Evolutionary conservation across 1,140 invertebrate genomes (phyloP), one percentile per base, ranked within the genome.

Genomic region (Drosophila parvula): DNA sequence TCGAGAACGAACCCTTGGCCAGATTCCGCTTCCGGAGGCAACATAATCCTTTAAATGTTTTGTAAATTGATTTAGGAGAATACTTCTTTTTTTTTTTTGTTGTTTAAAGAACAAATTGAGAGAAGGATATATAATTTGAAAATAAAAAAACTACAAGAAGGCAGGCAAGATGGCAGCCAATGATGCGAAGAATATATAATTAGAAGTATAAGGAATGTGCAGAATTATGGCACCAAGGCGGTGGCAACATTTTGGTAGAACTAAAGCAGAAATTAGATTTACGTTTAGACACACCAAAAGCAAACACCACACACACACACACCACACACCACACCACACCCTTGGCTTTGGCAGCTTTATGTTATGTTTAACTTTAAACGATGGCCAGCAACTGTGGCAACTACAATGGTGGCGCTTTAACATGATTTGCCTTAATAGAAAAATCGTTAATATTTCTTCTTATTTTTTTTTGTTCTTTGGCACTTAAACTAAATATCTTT

Each of bases 341-440:
- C 59, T 41, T 63, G 45, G 45, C 67, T 74, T 80, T 81, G 79
- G 78, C 81, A 84, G 81, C 81, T 85, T 84, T 81, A 85, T 74
- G 57, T 81, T 85, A 84, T 69, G 55, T 85, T 83, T 85, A 78
- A 77, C 56, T 75, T 71, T 28, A 61, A 43, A 22, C 28, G 53
- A 22, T 8, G 14, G 32, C 22, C 22, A 22, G 22, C 30, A 11
- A 30, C 16, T 14, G 47, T 14, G 11, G 47, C 18, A 45, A 61
- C 22, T 11, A 14, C 22, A 22, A 22, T 34, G 30, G 44, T 38
- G 45, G 47, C 71, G 81, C 81, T 84, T 71, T 51, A 70, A 86
- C 78, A 67, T 84, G 63, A 81, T 85, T 85, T 86, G 81, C 81
- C 81, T 84, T 85, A 86, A 75, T 86, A 84, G 74, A 81, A 78